Evolutionary conservation across 2,888 invertebrate species (phyloP).

Genomic region (Chironomus riparius): DNA sequence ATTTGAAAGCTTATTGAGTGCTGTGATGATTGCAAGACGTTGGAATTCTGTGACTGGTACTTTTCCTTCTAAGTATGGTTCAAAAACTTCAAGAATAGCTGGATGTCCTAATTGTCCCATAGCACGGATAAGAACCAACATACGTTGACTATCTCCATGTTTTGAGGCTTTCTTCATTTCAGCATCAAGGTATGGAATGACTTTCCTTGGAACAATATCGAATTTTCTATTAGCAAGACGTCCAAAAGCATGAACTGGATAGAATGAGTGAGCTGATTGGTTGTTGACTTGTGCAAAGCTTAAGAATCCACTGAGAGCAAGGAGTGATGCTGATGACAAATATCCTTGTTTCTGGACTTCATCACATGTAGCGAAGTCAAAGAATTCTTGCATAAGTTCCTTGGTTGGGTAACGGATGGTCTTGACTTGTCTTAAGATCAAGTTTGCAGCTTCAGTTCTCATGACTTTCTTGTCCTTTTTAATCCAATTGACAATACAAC

Average conservation of each 20-base stretch:
- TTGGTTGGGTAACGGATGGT: slow-evolving; percentile 53
- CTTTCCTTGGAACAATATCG: slow-evolving; percentile 46
- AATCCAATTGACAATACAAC: slow-evolving; percentile 53
- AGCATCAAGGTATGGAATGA: slow-evolving; percentile 51
- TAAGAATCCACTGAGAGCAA: slow-evolving; percentile 52
- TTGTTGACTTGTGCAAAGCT: slow-evolving; percentile 53
- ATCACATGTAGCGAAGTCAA: slow-evolving; percentile 48
- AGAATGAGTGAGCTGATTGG: slow-evolving; percentile 49
- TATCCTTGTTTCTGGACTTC: slow-evolving; percentile 46
- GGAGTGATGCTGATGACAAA: slow-evolving; percentile 50
- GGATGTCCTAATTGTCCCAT: slow-evolving; percentile 58
- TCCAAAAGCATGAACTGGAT: slow-evolving; percentile 58
- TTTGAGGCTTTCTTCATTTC: slow-evolving; percentile 48
- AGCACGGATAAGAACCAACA: slow-evolving; percentile 54
- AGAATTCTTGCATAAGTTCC: slow-evolving; percentile 52
- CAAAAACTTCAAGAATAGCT: slow-evolving; percentile 50
- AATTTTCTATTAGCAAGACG: slow-evolving; percentile 47
- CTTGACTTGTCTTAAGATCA: slow-evolving; percentile 47
- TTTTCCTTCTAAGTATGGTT: slow-evolving; percentile 59
- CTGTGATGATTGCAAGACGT: slow-evolving; percentile 52
- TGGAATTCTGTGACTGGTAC: slow-evolving; percentile 50
- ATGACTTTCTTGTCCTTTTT: slow-evolving; percentile 44
- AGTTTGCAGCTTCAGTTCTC: slow-evolving; percentile 50
- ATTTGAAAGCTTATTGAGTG: slow-evolving; percentile 47
- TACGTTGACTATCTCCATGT: slow-evolving; percentile 47